Conservation (phyloP, 2,888 invertebrate species). For the Leucania comma region DNA sequence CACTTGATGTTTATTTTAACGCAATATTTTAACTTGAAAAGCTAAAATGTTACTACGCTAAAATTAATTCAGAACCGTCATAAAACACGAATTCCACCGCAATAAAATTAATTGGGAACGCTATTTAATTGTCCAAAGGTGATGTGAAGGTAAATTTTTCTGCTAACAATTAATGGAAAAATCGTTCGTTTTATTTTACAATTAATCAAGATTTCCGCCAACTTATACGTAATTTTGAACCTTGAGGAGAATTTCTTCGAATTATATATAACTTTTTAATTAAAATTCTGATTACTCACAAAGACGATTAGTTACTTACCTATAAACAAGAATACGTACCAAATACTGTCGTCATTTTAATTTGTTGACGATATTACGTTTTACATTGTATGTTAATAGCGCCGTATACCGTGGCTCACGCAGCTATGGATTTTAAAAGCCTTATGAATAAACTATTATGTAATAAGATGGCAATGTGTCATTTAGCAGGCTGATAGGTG, state of each 20-base stretch:
- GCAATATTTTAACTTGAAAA: slow-evolving; percentile 11
- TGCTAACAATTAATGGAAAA: neutral
- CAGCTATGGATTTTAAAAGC: slow-evolving; percentile 37
- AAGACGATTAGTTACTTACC: slow-evolving; percentile 29
- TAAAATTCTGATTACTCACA: slow-evolving; percentile 30
- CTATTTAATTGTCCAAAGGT: neutral
- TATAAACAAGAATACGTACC: slow-evolving; percentile 9
- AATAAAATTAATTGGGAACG: slow-evolving; percentile 25
- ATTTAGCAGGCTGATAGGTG: slow-evolving; percentile 53
- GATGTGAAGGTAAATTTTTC: slow-evolving; percentile 1
- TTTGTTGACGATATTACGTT: slow-evolving; percentile 29
- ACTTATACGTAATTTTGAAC: neutral
- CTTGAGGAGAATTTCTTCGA: neutral
- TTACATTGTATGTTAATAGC: slow-evolving; percentile 58
- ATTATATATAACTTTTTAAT: slow-evolving; percentile 40
- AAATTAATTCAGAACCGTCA: slow-evolving; percentile 30
- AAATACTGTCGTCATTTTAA: slow-evolving; percentile 27
- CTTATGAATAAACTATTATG: slow-evolving; percentile 55
- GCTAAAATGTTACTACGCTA: slow-evolving; percentile 16
- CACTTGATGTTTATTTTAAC: slow-evolving; percentile 33
- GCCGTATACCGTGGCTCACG: slow-evolving; percentile 2
- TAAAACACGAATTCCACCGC: slow-evolving; percentile 5
- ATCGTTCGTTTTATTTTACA: neutral
- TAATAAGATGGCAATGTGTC: slow-evolving; percentile 62
- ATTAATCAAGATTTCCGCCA: neutral